Conservation (phyloP, 1,140 invertebrate genomes). For the Ptiloglossa arizonensis region DNA sequence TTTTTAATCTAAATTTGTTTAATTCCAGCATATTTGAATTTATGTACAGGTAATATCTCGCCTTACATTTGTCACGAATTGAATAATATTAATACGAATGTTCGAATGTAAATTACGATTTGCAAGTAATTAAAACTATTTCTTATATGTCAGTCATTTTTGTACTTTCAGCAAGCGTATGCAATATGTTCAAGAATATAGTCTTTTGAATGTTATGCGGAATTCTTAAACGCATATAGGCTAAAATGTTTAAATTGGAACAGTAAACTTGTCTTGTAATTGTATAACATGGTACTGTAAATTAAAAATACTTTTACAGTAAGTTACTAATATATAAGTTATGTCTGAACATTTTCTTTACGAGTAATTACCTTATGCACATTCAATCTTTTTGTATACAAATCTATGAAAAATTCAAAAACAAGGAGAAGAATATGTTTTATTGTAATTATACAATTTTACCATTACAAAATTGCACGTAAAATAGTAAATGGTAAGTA, state of each 20-base stretch:
- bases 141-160: conserved; percentile 14
- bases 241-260: conserved; percentile 2
- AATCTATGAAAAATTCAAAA: background rate
- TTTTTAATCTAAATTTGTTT: conserved; percentile 23
- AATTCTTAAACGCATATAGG: background rate
- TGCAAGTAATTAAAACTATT: background rate
- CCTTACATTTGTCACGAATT: conserved; percentile 8
- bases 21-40: background rate
- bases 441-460: background rate
- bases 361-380: background rate
- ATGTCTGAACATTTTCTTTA: background rate
- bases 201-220: background rate
- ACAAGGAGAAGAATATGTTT: background rate
- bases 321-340: conserved; percentile 10
- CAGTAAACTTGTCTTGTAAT: conserved; percentile 8
- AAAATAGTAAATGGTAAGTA: background rate
- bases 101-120: conserved; percentile 28
- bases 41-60: background rate
- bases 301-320: conserved; percentile 34
- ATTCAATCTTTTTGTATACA: background rate
- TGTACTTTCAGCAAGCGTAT: background rate
- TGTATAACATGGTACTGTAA: conserved; percentile 20
- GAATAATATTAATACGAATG: conserved; percentile 6
- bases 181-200: conserved; percentile 8
- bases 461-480: background rate